Conservation (phyloP, 2,113 vertebrate genomes). For the Calypte anna region DNA sequence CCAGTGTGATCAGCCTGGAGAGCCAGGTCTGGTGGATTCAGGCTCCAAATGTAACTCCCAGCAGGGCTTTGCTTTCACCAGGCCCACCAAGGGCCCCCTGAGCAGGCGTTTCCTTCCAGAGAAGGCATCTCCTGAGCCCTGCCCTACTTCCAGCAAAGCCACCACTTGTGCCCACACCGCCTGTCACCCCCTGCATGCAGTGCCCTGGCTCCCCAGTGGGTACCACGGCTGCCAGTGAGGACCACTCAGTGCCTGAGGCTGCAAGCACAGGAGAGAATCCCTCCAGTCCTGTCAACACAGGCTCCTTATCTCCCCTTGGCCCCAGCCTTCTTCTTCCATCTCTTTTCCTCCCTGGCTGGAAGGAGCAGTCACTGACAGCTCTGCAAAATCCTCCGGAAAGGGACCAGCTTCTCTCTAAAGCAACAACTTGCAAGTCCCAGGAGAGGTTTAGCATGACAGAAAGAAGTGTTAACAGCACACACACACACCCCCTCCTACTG, state of each 20-base stretch:
- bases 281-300: not conserved
- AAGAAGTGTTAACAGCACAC: not conserved
- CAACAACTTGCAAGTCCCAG: not conserved
- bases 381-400: not conserved
- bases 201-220: not conserved
- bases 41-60: not conserved
- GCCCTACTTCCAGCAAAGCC: constrained; percentile 9
- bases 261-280: not conserved
- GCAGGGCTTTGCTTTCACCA: not conserved
- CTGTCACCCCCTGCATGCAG: not conserved
- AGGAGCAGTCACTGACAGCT: not conserved
- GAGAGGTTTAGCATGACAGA: not conserved
- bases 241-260: not conserved
- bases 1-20: not conserved
- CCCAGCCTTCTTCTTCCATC: not conserved
- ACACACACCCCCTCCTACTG: too few relatives aligned
- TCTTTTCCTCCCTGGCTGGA: not conserved
- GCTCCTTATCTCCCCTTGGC: not conserved
- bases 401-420: not conserved
- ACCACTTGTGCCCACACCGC: not conserved
- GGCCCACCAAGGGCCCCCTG: not conserved
- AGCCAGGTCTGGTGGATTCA: not conserved
- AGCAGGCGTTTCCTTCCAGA: not conserved
- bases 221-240: accelerated
- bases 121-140: not conserved